Percentiles rank a stretch among this genome's conserved stretches.
These are phyloP conservation scores for Yponomeuta cagnagella DNA, from an alignment of 2,888 invertebrate genomes.

Conservation along the genomic window DNA sequence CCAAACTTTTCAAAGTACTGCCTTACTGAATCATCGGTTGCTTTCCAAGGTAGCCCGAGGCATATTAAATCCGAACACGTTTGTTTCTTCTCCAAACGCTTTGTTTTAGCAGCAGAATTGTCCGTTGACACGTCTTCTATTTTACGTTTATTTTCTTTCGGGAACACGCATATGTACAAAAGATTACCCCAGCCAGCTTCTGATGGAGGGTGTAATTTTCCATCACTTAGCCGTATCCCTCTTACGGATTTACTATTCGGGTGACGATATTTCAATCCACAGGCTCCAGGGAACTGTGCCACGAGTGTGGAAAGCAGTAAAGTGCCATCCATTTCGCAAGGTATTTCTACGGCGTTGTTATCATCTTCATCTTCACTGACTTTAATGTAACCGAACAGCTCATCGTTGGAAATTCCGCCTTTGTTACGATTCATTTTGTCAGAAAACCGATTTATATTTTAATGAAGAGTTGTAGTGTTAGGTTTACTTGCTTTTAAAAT, in stretches of 20 bases:
- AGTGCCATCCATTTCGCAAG: constrained; percentile 96
- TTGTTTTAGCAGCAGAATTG: constrained; percentile 95
- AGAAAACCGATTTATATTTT: no score
- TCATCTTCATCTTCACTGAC: constrained; percentile 90
- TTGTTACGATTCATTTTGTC: constrained; percentile 23
- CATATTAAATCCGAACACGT: constrained; percentile 98
- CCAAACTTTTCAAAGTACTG: constrained; percentile 99
- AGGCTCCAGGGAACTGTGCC: constrained; percentile 98
- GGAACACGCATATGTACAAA: constrained; percentile 87
- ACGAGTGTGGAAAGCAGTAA: constrained; percentile 94
- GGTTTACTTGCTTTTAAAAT: no score
- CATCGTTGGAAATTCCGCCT: constrained; percentile 37
- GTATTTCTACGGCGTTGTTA: constrained; percentile 97
- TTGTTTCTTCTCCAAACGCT: constrained; percentile 92
- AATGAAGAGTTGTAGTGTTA: no score
- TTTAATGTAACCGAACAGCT: constrained; percentile 61
- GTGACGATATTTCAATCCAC: constrained; percentile 97
- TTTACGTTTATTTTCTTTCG: constrained; percentile 96
- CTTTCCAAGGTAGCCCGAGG: constrained; percentile 97
- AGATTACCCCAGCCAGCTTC: constrained; percentile 85
- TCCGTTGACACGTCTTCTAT: constrained; percentile 93
- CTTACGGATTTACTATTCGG: constrained; percentile 91
- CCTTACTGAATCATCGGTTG: constrained; percentile 94
- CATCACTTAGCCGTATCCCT: constrained; percentile 93
- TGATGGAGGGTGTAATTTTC: constrained; percentile 90